Evolutionary conservation across 2,888 invertebrate genomes (phyloP).

Genomic region (Crematogaster levior): DNA sequence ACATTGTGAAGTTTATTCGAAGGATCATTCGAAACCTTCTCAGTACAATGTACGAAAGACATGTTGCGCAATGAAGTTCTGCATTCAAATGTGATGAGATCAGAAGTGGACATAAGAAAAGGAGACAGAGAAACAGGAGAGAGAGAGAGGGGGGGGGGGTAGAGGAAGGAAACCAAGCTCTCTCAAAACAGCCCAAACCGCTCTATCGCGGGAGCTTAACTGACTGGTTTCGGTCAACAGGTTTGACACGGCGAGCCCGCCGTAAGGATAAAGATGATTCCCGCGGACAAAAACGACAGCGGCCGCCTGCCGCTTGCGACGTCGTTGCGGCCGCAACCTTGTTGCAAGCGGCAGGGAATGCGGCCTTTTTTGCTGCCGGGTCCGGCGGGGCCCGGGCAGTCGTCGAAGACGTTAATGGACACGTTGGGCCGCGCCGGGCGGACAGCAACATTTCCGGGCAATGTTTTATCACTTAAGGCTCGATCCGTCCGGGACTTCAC

Average conservation of each 20-base stretch:
- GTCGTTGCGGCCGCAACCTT: slow-evolving; percentile 48
- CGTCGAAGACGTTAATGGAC: slow-evolving; percentile 65
- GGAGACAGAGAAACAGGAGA: neutral
- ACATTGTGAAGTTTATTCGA: neutral
- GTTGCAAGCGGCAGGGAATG: slow-evolving; percentile 56
- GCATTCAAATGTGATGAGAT: slow-evolving; percentile 25
- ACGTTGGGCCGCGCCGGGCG: slow-evolving; percentile 59
- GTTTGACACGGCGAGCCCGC: slow-evolving; percentile 49
- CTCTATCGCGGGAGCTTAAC: slow-evolving; percentile 51
- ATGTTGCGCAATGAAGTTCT: slow-evolving; percentile 14
- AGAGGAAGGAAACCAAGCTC: slow-evolving; percentile 45
- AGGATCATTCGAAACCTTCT: neutral
- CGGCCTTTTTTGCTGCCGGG: slow-evolving; percentile 45
- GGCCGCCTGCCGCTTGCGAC: slow-evolving; percentile 46
- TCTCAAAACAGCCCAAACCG: slow-evolving; percentile 30
- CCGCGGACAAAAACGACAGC: slow-evolving; percentile 48
- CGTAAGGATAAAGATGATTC: slow-evolving; percentile 52
- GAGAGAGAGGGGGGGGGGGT: slow-evolving; percentile 1
- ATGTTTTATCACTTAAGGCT: slow-evolving; percentile 68
- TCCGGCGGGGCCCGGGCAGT: slow-evolving; percentile 37
- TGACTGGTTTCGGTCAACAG: slow-evolving; percentile 54
- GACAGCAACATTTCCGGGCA: slow-evolving; percentile 69
- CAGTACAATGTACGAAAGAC: neutral
- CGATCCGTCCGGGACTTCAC: slow-evolving; percentile 67
- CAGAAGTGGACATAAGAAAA: slow-evolving; percentile 23